Base-by-base conservation (phyloP, 30 jellyfish, hydroid and myxozoan species). In the Catostylus mosaicus region DNA sequence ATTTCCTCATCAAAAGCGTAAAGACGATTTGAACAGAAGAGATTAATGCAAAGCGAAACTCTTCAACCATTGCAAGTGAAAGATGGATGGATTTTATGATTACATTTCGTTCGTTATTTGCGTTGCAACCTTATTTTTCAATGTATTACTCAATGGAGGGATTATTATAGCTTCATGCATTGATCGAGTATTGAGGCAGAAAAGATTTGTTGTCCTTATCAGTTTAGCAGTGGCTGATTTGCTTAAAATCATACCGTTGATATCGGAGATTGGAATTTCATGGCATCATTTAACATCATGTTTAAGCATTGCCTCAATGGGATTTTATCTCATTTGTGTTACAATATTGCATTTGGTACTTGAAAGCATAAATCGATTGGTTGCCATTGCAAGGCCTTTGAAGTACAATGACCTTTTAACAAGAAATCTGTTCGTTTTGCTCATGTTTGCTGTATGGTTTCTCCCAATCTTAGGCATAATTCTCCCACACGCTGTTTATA, bases 321-420 rank as follows among this genome's bases (percentile, higher is more conserved):
- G 92, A 68, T 45, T 82, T 65, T 52, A 67, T 33, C 59, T 82
- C 26, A 82, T 82, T 8, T 57, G 92, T 31, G 83, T 82, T 30
- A 82, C 92, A 5, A 69, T 82, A 16, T 62, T 82, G 33, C 92
- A 82, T 57, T 63, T 82, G 43, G 86, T 82, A 1, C 37, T 57
- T 26, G 92, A 82, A 29, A 82, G 92, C 64, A 70, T 82, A 46
- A 82, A 82, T 48, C 85, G 92, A 14, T 54, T 82, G 65, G 71
- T 82, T 50, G 40, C 76, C 2, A 82, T 82, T 27, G 83, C 84
- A 9, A 82, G 92, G 45, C 92, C 92, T 14, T 51, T 82, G 57
- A 36, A 73, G 52, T 82, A 82, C 51, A 52, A 52, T 27, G 77
- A 37, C 4, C 37, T 68, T 4, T 43, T 82, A 30, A 50, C 92